These are phyloP conservation scores for Phalangium opilio DNA, from an alignment of 2,888 invertebrate genomes.

Conservation along the genomic window DNA sequence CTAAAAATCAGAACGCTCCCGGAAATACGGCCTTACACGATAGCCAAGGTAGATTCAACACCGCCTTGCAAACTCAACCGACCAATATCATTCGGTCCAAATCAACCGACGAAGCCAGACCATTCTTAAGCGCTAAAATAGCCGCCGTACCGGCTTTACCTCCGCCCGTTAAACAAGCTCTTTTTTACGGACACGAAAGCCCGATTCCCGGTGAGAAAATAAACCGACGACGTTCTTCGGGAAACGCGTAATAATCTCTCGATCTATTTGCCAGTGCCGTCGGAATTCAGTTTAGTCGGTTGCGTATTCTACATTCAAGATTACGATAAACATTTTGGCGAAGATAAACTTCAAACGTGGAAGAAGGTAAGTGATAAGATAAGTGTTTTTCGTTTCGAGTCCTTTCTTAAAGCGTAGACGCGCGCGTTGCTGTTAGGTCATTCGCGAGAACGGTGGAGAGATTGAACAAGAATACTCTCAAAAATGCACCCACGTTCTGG, in stretches of 20 bases:
- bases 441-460: conserved; percentile 69
- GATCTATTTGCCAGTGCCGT: conserved; percentile 38
- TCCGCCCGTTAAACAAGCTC: conserved; percentile 38
- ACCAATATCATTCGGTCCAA: too few relatives aligned
- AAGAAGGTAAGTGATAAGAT: conserved; percentile 22
- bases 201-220: conserved; percentile 49
- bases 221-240: too few relatives aligned
- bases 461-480: conserved; percentile 68
- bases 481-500: conserved; percentile 78
- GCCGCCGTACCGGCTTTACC: too few relatives aligned
- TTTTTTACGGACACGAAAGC: conserved; percentile 86
- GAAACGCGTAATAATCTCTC: too few relatives aligned
- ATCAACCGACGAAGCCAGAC: too few relatives aligned
- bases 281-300: conserved; percentile 74
- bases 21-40: too few relatives aligned
- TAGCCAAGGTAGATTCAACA: too few relatives aligned
- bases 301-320: conserved; percentile 83
- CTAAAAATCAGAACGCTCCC: too few relatives aligned
- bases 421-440: conserved; percentile 35
- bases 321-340: conserved; percentile 41
- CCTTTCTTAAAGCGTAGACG: conserved; percentile 28
- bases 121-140: too few relatives aligned
- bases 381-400: too few relatives aligned
- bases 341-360: conserved; percentile 21
- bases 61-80: too few relatives aligned